phyloP scores from a whole-genome alignment of 2,888 invertebrate genomes.

The Altica lythri region DNA sequence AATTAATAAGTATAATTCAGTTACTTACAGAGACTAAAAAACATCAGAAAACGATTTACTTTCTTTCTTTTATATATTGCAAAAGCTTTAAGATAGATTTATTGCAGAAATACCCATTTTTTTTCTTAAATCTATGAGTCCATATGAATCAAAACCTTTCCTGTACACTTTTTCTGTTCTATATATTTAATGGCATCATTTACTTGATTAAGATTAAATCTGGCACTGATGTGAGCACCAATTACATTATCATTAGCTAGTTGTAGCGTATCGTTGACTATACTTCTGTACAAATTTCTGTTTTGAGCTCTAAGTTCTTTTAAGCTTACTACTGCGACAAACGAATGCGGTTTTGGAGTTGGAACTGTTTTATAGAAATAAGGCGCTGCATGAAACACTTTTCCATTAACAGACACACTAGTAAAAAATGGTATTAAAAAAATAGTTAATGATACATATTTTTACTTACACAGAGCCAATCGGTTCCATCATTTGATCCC shows the following conservation, averaged over 20 bases:
- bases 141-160: conserved; percentile 63
- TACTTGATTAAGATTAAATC: conserved; percentile 62
- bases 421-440: too few relatives aligned
- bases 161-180: conserved; percentile 62
- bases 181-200: conserved; percentile 66
- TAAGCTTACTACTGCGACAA: conserved; percentile 48
- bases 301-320: conserved; percentile 56
- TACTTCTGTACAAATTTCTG: conserved; percentile 60
- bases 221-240: conserved; percentile 62
- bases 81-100: too few relatives aligned
- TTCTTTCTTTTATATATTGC: too few relatives aligned
- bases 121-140: conserved; percentile 37
- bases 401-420: conserved; percentile 63
- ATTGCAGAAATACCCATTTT: conserved; percentile 4
- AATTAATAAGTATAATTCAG: too few relatives aligned
- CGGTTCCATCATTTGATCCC: conserved; percentile 64
- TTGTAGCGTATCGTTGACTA: conserved; percentile 61
- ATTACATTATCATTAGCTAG: conserved; percentile 67
- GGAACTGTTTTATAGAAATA: conserved; percentile 44
- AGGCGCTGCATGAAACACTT: conserved; percentile 51
- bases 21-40: too few relatives aligned
- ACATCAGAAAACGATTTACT: too few relatives aligned
- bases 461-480: conserved; percentile 62
- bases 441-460: conserved; percentile 6
- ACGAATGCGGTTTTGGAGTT: conserved; percentile 48